Percentiles rank a stretch among this genome's conserved stretches.
Conservation (phyloP, 2,113 vertebrate species). For the Australoheros scitulus region DNA sequence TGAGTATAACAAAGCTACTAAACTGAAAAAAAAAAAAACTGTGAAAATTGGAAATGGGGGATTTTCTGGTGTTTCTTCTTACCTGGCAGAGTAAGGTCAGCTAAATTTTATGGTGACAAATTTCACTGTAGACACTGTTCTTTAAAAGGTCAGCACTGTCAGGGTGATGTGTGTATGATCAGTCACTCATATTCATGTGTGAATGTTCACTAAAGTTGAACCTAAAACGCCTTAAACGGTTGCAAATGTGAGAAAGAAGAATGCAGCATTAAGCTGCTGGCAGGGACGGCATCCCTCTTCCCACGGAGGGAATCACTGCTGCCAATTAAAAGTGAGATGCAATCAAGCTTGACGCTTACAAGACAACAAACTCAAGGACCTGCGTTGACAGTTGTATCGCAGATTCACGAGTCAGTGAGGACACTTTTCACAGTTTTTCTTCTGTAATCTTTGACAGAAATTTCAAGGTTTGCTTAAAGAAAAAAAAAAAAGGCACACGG, state of each 20-base stretch:
- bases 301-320: conserved; percentile 29
- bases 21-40: too few relatives aligned
- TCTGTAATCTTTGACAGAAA: not conserved
- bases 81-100: not conserved
- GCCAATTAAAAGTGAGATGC: conserved; percentile 48
- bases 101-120: not conserved
- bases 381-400: not conserved
- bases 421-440: not conserved
- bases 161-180: not conserved
- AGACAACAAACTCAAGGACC: conserved; percentile 5
- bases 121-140: not conserved
- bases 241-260: not conserved
- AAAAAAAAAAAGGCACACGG: not conserved
- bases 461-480: not conserved
- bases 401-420: not conserved
- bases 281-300: not conserved
- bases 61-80: not conserved
- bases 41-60: not conserved
- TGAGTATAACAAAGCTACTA: not conserved
- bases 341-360: conserved; percentile 33
- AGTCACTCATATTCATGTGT: not conserved
- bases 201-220: not conserved
- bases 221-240: not conserved
- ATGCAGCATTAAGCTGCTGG: conserved; percentile 5
- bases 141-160: not conserved